phyloP scores from a whole-genome alignment of 2,113 vertebrate species.

The Turdus rufiventris region DNA sequence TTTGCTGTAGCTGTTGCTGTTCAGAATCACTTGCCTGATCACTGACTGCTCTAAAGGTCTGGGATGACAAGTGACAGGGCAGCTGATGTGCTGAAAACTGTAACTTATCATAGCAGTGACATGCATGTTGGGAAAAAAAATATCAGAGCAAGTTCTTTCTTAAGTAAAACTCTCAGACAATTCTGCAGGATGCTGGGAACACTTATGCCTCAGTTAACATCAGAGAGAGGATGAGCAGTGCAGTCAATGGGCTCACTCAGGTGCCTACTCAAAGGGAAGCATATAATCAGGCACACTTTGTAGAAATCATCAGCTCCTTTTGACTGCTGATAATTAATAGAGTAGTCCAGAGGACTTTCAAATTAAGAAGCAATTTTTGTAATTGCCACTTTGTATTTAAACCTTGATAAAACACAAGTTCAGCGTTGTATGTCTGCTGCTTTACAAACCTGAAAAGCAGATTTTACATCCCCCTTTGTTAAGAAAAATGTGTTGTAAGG shows the following conservation, averaged over 20 bases:
- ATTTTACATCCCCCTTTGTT: neutral
- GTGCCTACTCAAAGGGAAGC: neutral
- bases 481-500: neutral
- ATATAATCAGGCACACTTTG: neutral
- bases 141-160: neutral
- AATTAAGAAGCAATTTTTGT: constrained; percentile 19
- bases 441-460: neutral
- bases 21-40: neutral
- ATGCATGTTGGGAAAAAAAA: neutral
- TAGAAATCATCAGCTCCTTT: neutral
- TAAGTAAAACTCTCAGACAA: neutral
- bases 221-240: neutral
- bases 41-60: neutral
- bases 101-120: neutral
- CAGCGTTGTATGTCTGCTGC: neutral
- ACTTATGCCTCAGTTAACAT: neutral
- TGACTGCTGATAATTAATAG: neutral
- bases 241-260: neutral
- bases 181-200: neutral
- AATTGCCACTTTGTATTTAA: neutral
- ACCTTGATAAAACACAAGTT: neutral
- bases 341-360: neutral
- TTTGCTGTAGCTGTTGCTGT: neutral
- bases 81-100: neutral
- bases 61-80: neutral